Evolutionary conservation across 2,797 vertebrate genomes (phyloP), one percentile per base, ranked within the genome.

Genomic region (Podargus strigoides): DNA sequence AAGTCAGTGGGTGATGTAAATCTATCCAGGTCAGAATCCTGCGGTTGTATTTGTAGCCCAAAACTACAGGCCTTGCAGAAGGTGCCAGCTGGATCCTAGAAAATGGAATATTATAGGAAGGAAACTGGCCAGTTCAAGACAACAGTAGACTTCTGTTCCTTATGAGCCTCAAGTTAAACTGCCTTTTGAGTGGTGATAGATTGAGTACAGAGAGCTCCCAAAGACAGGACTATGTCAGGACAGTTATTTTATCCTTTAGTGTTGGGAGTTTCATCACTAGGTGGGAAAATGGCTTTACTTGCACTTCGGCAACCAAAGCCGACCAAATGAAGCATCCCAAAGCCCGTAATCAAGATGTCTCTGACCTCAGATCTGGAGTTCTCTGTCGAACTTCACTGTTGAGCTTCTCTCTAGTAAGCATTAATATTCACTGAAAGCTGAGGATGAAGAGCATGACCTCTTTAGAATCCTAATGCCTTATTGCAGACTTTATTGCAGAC

Each of bases 241-340:
- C 17, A 22, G 49, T n/a, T 75, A 20, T 30, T 73, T 72, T 69
- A 50, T 32, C 21, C 26, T 88, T 81, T 34, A 30, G 8, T 22
- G 0, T 7, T 80, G 88, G 55, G 30, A 62, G 24, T 80, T 37
- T 49, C 3, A 21, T 60, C 30, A 23, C 18, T 42, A 32, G 53
- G 4, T 42, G 42, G 24, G 23, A 20, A 14, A 30, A 27, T 46
- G 30, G 52, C 21, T 87, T 82, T 41, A 19, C 34, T 23, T 77
- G 60, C 6, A 3, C 10, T 76, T 75, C 44, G 85, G 16, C 36
- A 55, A 7, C 8, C 14, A 60, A 32, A 79, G 23, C 17, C 23
- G 20, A 2, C 58, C 0, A 2, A 47, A n/a, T 34, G 44, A 37
- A 22, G 15, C 1, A 1, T 30, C 62, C 60, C 66, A 60, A 64